Base-by-base conservation (phyloP, 2,888 invertebrate genomes). In the Phaedon cochleariae region DNA sequence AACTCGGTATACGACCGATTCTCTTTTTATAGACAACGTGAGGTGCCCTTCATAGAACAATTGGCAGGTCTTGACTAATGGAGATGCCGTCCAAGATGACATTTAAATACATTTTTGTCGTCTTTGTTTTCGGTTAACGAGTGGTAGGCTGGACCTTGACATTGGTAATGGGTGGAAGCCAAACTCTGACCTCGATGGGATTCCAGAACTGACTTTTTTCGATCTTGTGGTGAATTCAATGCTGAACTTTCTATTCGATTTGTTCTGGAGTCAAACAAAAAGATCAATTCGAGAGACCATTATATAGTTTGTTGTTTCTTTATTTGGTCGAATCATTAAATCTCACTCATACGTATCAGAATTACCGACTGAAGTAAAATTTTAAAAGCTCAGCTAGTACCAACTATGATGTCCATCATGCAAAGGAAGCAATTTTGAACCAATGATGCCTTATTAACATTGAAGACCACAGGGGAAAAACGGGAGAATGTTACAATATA, bases 11-110 rank as follows among this genome's bases (percentile, higher is more conserved):
- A 59, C 48, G 15, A 21, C 12, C 55, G 58, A 48, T 60, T 64
- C 57, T 65, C 59, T 65, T 69, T 68, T 68, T 71, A 69, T 70
- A 68, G 48, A 54, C 22, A 15, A 31, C 59, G 61, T 59, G 58
- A 52, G 59, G 64, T 49, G 60, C 59, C 66, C 65, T 62, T 66
- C 60, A 64, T 48, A 45, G 57, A 37, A 7, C 34, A 34, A 34
- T 41, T 41, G 41, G 12, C 59, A 61, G 59, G 54, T 66, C 62
- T 34, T 41, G 41, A 48, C 58, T 57, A 64, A 66, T 62, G 59
- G 62, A 20, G 59, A 54, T 26, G 51, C 53, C 20, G 58, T 52
- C 54, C 51, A 59, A 20, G 58, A 65, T 61, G 54, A 48, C 65
- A 59, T 62, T 70, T 70, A 64, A 65, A 64, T 66, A 59, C 49